Base-by-base conservation (phyloP, 2,113 vertebrate species). In the Porphyrio hochstetteri region DNA sequence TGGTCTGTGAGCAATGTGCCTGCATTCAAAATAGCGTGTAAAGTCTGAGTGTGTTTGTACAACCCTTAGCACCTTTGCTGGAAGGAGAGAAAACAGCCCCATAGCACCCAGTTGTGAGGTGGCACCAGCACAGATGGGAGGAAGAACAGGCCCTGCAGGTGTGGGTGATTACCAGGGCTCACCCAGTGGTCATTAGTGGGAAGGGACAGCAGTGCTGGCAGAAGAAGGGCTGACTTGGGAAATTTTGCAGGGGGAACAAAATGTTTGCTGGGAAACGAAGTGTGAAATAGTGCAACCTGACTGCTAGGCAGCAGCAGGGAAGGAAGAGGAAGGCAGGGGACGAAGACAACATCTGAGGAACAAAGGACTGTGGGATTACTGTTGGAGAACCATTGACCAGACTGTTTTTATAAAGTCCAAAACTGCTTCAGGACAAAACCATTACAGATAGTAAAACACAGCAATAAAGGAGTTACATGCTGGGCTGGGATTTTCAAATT, bases 141-240 rank as follows among this genome's bases (percentile, higher is more conserved):
- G n/a, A 86, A 55, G 21, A 91, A 91, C 71, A 11, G 17, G 11
- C 38, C 5, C 15, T 56, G 48, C 42, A 92, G 31, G 25, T 17
- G 82, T 48, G 2, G 56, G 50, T 3, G 2, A 44, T 27, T 61
- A 55, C 36, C 38, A 72, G 9, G 3, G 23, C 35, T 96, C 18
- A 35, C 8, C 23, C 28, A 82, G 52, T 8, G 23, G 23, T 55
- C 0, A 0, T 44, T 33, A 72, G 40, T 25, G 16, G 5, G 5
- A 81, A 76, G 1, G 19, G 61, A 35, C 56, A 71, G 57, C 5
- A 4, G 11, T 19, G 48, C 59, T 69, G 44, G 23, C n/a, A 77
- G 64, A 70, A 63, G n/a, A 65, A 38, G 9, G 28, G 33, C 16
- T 92, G 50, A 82, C 76, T 52, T 48, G 59, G 27, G 55, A 61